Base-by-base conservation (phyloP, 2,888 invertebrate species). In the Callyntrura sp. region DNA sequence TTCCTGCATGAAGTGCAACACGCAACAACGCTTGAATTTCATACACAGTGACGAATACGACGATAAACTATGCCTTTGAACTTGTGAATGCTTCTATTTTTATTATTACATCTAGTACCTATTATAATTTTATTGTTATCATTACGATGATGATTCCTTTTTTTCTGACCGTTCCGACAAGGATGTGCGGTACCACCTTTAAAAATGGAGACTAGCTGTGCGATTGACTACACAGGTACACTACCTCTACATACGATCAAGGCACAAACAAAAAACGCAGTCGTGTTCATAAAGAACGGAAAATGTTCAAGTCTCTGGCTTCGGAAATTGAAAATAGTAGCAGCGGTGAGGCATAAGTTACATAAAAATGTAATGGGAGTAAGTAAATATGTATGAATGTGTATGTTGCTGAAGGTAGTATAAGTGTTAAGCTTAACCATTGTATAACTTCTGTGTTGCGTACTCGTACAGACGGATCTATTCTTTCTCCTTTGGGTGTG, bases 401-500 rank as follows among this genome's bases (percentile, higher is more conserved):
- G 6, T 11, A 12, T 23, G 76, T 20, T 48, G 11, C 6, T 35
- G 6, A 35, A 35, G 35, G 35, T 35, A 35, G 35, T 35, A 35
- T 35, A 6, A 35, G 35, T 35, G 35, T 35, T 2, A 35, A 35
- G 35, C 35, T 35, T 35, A 48, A 76, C 9, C 12, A 11, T 76
- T 51, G n/a, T 25, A 57, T 65, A 65, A 82, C 45, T 48, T 82
- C 28, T 79, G 45, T 43, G 57, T 23, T 55, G 48, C 25, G 65
- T 65, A 45, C 65, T 45, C 45, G 35, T n/a, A 76, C 55, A 57
- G 14, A 55, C 78, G 23, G 78, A 35, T 81, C 81, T 43, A 55
- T 78, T 57, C 78, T 78, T 55, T 57, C 57, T 55, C 62, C 57
- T 55, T 45, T 65, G 88, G 86, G 91, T 86, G 91, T 90, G 88